Evolutionary conservation across 2,888 invertebrate genomes (phyloP), one percentile per base, ranked within the genome.

Genomic region (Ornithoptera priamus): DNA sequence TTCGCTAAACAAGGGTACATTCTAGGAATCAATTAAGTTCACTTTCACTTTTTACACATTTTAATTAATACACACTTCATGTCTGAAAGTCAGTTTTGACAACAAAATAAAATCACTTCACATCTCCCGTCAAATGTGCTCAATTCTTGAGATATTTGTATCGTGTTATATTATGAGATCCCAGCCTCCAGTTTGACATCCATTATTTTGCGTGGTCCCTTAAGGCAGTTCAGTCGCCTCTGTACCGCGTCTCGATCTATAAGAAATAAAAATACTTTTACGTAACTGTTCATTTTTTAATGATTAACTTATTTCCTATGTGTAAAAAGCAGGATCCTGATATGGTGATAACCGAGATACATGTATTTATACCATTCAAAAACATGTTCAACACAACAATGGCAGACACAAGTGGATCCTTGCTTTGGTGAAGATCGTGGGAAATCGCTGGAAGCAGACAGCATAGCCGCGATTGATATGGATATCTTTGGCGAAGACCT

Each of bases 231-330:
- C 74, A 99, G 94, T 75, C 99, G 95, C 89, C 97, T 97, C 88
- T 99, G 99, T 67, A 99, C 99, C 67, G 99, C 98, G 84, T 98
- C 97, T 91, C 98, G 98, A 92, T 99, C 99, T 98, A 93, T 60
- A 93, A 92, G 79, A 0, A 56, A 53, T n/a, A 53, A n/a, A 1
- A 12, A 53, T n/a, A 53, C 6, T n/a, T 18, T 53, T n/a, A 53
- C n/a, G 53, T n/a, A 53, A 53, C 18, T 2, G 3, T 18, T n/a
- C 7, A 18, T n/a, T 53, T 12, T 53, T n/a, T 42, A 46, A 4
- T 4, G 2, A 12, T 15, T 46, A 15, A 46, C 12, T 46, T 46
- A 46, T 46, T 46, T 0, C 42, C 2, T 46, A 3, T 46, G 46
- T 46, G 15, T 46, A 15, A 15, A 46, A 46, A 15, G 46, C 3